These are phyloP conservation scores for Ianthella basta DNA, from an alignment of 37 sponge, comb jelly and placozoan genomes.

Conservation along the genomic window DNA sequence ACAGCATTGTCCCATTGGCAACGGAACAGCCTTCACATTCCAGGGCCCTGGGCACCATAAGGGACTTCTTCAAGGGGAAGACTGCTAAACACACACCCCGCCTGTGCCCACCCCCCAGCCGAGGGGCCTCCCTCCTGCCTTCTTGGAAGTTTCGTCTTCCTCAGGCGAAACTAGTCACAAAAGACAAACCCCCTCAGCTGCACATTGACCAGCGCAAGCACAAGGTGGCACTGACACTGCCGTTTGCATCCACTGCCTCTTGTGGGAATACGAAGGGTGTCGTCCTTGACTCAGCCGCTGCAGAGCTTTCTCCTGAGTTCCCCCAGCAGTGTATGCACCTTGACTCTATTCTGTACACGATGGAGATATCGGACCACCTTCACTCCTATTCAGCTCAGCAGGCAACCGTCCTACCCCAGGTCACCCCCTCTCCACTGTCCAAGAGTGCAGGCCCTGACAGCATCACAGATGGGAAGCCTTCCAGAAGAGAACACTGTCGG, in stretches of 20 bases:
- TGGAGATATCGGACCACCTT: slow-evolving; percentile 23
- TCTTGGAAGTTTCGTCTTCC: slow-evolving; percentile 20
- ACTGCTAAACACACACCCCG: not conserved
- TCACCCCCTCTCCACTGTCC: not conserved
- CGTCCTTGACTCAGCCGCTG: slow-evolving; percentile 12
- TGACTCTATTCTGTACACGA: slow-evolving; percentile 2
- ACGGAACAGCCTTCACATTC: not conserved
- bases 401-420: slow-evolving; percentile 8
- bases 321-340: slow-evolving; percentile 16
- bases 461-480: no score
- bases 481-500: no score
- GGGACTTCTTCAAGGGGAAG: not conserved
- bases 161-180: not conserved
- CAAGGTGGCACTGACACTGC: not conserved
- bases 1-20: slow-evolving; percentile 44
- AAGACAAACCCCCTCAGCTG: not conserved
- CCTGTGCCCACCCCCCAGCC: slow-evolving; percentile 56
- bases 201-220: not conserved
- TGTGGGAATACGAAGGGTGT: not conserved
- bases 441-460: no score
- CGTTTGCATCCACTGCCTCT: not conserved
- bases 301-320: slow-evolving; percentile 2
- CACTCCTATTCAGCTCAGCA: not conserved
- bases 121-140: slow-evolving; percentile 53
- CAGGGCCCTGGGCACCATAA: not conserved